Evolutionary conservation across 2,113 vertebrate genomes (phyloP).

Genomic region (Dromas ardeola): DNA sequence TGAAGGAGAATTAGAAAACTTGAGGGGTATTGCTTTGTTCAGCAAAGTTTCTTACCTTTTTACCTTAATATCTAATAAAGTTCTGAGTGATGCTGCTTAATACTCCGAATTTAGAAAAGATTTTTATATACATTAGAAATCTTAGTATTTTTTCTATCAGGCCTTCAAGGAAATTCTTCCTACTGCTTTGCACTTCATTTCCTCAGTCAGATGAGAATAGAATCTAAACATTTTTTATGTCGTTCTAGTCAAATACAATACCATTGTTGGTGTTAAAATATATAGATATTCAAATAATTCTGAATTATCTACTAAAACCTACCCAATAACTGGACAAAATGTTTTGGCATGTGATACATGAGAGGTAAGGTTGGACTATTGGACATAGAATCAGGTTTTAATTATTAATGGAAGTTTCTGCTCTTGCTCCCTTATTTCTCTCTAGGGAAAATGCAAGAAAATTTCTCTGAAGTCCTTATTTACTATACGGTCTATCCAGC

Average conservation of each 20-base stretch:
- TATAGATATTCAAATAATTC: neutral
- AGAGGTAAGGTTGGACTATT: neutral
- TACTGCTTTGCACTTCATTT: neutral
- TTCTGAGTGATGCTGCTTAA: neutral
- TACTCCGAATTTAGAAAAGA: neutral
- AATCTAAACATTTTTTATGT: neutral
- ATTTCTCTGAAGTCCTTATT: neutral
- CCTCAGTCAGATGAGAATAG: neutral
- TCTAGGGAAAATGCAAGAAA: neutral
- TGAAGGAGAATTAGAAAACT: constrained; percentile 53
- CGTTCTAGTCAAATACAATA: neutral
- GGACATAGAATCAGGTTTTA: neutral
- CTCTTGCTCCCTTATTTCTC: neutral
- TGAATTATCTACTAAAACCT: neutral
- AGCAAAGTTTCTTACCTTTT: neutral
- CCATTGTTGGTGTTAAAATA: neutral
- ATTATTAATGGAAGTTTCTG: neutral
- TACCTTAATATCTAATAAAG: neutral
- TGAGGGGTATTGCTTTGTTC: neutral
- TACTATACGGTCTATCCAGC: neutral
- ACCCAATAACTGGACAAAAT: neutral
- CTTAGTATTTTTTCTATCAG: neutral
- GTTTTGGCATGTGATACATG: neutral
- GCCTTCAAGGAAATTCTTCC: neutral
- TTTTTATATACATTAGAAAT: neutral